phyloP scores from a whole-genome alignment of 2,797 vertebrate species.

The Crocodylus rhombifer region DNA sequence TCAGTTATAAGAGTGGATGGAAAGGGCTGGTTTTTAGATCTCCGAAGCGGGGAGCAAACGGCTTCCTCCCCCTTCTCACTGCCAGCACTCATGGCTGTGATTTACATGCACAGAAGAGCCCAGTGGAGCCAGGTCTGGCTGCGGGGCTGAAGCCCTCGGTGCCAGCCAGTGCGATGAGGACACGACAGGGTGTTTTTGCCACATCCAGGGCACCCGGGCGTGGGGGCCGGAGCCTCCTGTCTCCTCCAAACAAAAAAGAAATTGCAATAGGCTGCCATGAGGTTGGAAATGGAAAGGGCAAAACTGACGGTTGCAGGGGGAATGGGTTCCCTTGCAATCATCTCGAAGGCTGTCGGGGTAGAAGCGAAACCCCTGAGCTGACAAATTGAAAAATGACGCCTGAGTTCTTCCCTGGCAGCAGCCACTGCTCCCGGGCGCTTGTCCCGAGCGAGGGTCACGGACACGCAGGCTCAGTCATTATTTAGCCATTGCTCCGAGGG shows the following conservation, averaged over 20 bases:
- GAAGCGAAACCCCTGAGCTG: not conserved
- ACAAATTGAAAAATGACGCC: not conserved
- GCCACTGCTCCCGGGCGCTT: not conserved
- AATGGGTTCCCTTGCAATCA: not conserved
- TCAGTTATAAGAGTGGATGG: not conserved
- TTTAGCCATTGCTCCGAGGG: not conserved
- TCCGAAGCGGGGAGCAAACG: not conserved
- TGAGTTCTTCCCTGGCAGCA: not conserved
- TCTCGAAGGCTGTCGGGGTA: not conserved
- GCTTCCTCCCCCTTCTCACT: not conserved
- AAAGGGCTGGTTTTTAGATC: not conserved
- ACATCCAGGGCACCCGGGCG: not conserved
- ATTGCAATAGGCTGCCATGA: not conserved
- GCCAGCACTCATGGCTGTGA: not conserved
- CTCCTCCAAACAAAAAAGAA: no score
- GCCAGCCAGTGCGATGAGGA: not conserved
- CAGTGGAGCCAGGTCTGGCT: not conserved
- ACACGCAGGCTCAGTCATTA: not conserved
- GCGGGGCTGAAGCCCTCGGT: not conserved
- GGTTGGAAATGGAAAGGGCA: not conserved
- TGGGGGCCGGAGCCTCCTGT: not conserved
- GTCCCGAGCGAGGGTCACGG: not conserved
- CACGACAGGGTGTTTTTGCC: not conserved
- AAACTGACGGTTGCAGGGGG: not conserved
- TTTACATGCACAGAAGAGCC: not conserved